Percentiles rank a stretch among this genome's conserved stretches.
phyloP scores from a whole-genome alignment of 1,140 invertebrate genomes.

The Diorhabda carinulata region DNA sequence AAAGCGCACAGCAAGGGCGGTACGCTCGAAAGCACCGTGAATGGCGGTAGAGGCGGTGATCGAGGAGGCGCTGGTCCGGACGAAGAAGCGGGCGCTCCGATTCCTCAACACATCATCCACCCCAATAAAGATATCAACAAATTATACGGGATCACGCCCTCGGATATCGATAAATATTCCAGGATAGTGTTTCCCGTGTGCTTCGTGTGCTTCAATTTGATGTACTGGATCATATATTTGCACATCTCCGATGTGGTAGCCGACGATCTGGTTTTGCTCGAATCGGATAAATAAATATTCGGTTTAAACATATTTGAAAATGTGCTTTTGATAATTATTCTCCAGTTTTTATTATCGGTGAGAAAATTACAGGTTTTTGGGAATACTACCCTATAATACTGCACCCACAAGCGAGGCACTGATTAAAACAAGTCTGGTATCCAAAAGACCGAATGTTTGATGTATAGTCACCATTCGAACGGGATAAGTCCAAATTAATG shows the following conservation, averaged over 20 bases:
- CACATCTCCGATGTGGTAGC: constrained; percentile 93
- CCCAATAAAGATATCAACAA: constrained; percentile 76
- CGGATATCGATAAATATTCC: constrained; percentile 95
- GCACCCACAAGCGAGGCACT: too few species aligned
- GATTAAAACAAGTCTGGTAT: too few species aligned
- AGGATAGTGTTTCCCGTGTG: constrained; percentile 94
- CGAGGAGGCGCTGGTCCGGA: constrained; percentile 60
- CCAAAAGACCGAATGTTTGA: too few species aligned
- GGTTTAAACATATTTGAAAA: neutral
- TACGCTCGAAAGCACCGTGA: constrained; percentile 84
- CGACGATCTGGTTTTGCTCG: constrained; percentile 83
- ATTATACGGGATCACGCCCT: constrained; percentile 84
- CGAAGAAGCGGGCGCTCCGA: constrained; percentile 63
- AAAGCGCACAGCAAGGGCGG: constrained; percentile 88
- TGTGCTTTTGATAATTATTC: neutral
- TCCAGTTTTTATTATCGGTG: neutral
- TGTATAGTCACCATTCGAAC: too few species aligned
- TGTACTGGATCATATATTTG: constrained; percentile 97
- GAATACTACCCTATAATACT: too few species aligned
- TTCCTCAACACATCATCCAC: constrained; percentile 71
- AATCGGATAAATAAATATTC: constrained; percentile 69
- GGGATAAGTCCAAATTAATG: too few species aligned
- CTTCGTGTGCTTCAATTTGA: constrained; percentile 95
- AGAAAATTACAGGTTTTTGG: too few species aligned
- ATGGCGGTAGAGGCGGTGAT: constrained; percentile 65